Base-by-base conservation (phyloP, 1,140 invertebrate species). In the Riptortus pedestris region DNA sequence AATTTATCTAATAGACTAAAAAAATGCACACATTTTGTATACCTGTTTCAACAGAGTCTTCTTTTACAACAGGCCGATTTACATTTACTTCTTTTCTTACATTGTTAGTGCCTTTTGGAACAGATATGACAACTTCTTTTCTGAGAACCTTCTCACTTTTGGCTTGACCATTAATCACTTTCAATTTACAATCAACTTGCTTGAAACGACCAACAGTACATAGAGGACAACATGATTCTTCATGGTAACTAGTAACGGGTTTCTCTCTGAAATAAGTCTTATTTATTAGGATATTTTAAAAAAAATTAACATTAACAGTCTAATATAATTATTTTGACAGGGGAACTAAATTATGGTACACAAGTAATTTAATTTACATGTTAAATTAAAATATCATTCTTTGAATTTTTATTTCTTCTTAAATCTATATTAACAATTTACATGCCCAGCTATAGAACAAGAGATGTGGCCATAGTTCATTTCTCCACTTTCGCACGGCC, bases 121-220 rank as follows among this genome's bases (percentile, higher is more conserved):
- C 61, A 14, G 60, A 61, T 18, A 61, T 33, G 14, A 43, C 60
- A n/a, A 61, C 60, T 3, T 61, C 38, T 27, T 47, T 61, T n/a
- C 24, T 45, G 18, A 45, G 20, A 1, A 26, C 43, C n/a, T 47
- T 47, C 11, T 62, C 43, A 1, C 24, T 33, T 60, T 59, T 27
- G 11, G 45, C n/a, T 16, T 22, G 9, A 26, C 22, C 33, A 38
- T 24, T 45, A 20, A 28, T 52, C n/a, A 43, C 51, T 11, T 31
- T 29, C 12, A 29, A 27, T 31, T 38, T 51, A 38, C 51, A 29
- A 22, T 65, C 57, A 18, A 65, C n/a, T 12, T 60, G 18, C 9
- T 51, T 60, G 18, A 65, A 65, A 11, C 33, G 60, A 18, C 64
- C 64, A 14, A 48, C 18, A 7, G 43, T 51, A 52, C 64, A 65